Evolutionary conservation across 2,113 vertebrate species (phyloP).

Genomic region (Microtus ochrogaster): DNA sequence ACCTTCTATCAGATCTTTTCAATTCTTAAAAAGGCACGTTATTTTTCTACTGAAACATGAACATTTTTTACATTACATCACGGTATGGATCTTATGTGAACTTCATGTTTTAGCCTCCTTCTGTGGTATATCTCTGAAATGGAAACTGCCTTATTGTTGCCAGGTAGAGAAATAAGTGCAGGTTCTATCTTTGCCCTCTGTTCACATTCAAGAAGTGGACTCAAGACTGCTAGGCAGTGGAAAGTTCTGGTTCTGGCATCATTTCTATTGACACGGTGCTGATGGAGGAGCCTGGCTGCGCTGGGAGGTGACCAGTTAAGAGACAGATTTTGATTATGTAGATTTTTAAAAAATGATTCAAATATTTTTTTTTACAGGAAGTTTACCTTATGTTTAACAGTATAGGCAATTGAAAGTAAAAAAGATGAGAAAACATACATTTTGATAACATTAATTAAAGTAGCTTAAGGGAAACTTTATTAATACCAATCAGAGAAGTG

Average conservation of each 20-base stretch:
- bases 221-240: neutral
- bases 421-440: neutral
- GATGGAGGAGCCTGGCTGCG: neutral
- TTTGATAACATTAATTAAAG: neutral
- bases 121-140: neutral
- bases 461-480: neutral
- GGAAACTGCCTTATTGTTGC: neutral
- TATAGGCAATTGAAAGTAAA: neutral
- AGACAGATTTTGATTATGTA: neutral
- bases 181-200: neutral
- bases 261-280: neutral
- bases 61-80: neutral
- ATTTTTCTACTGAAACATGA: neutral
- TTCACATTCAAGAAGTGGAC: too few relatives aligned
- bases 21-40: neutral
- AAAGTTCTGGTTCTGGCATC: neutral
- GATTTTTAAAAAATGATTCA: neutral
- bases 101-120: neutral
- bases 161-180: neutral
- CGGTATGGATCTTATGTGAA: neutral
- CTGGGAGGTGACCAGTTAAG: neutral
- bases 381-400: neutral
- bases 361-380: neutral
- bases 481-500: neutral
- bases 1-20: neutral